These are phyloP conservation scores for Stenchaetothrips biformis DNA, from an alignment of 2,888 invertebrate genomes.

Conservation along the genomic window DNA sequence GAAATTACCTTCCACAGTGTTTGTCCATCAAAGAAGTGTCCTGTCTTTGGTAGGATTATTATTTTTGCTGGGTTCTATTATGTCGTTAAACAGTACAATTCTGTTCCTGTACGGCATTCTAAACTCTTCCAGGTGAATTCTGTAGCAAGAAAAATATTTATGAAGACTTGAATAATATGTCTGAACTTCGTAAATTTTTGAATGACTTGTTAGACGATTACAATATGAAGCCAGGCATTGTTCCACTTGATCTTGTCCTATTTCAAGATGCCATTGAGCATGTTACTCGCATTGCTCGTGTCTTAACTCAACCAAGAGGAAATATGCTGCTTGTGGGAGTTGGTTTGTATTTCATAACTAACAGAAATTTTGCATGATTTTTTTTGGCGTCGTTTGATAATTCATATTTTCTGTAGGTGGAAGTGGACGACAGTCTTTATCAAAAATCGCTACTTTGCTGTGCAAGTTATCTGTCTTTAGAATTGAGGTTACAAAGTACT, in stretches of 20 bases:
- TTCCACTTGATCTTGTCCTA: conserved; percentile 74
- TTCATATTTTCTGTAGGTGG: conserved; percentile 54
- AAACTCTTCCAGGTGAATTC: conserved; percentile 54
- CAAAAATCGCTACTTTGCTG: conserved; percentile 71
- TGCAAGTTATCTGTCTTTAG: conserved; percentile 73
- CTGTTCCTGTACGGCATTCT: neutral
- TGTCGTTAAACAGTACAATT: neutral
- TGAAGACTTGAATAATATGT: conserved; percentile 68
- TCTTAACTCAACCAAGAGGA: conserved; percentile 76
- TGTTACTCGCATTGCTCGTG: conserved; percentile 73
- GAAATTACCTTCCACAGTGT: conserved; percentile 74
- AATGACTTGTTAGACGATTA: conserved; percentile 64
- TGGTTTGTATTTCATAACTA: conserved; percentile 46
- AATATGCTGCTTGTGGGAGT: conserved; percentile 81
- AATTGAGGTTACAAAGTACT: conserved; percentile 73
- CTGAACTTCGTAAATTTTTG: conserved; percentile 53
- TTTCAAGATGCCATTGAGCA: conserved; percentile 85
- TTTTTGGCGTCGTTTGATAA: neutral
- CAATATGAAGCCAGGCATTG: conserved; percentile 71
- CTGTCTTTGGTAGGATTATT: conserved; percentile 57
- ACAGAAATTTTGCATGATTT: neutral
- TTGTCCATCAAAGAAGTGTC: conserved; percentile 64
- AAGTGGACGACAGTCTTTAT: conserved; percentile 76
- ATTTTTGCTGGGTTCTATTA: neutral
- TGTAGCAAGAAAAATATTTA: conserved; percentile 71